A percentile compares a stretch with the other conserved stretches of the same genome.
phyloP scores from a whole-genome alignment of 2,888 invertebrate genomes.

The Agrilus biguttatus region DNA sequence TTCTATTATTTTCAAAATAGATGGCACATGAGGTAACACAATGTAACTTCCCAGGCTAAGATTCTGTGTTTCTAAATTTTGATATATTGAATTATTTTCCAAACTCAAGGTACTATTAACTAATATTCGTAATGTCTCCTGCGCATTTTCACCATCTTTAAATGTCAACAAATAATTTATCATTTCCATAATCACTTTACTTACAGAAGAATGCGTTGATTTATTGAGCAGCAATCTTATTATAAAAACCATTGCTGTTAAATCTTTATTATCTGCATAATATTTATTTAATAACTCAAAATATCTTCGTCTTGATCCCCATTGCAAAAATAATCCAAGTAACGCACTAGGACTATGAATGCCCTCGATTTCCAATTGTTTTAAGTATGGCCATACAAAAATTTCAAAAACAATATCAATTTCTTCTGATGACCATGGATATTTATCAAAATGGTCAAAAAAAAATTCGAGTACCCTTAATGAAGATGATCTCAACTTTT shows the following conservation, averaged over 20 bases:
- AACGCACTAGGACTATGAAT: conserved; percentile 72
- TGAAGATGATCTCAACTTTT: conserved; percentile 47
- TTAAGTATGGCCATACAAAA: conserved; percentile 67
- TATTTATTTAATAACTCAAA: conserved; percentile 54
- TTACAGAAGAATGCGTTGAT: conserved; percentile 51
- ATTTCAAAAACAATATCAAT: conserved; percentile 61
- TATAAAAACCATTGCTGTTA: conserved; percentile 50
- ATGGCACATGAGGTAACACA: conserved; percentile 56
- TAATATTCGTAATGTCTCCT: conserved; percentile 25
- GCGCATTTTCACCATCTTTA: conserved; percentile 42
- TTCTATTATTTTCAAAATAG: conserved; percentile 56
- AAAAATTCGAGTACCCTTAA: conserved; percentile 53
- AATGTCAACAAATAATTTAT: conserved; percentile 58
- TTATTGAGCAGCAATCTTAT: conserved; percentile 56
- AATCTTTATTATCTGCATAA: conserved; percentile 28
- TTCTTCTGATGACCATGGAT: conserved; percentile 55
- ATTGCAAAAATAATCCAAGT: conserved; percentile 61
- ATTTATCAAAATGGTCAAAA: conserved; percentile 66
- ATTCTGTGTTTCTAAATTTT: conserved; percentile 25
- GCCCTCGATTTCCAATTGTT: conserved; percentile 63
- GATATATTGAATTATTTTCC: conserved; percentile 17
- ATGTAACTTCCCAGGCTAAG: conserved; percentile 61
- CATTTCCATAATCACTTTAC: conserved; percentile 55
- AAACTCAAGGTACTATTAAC: conserved; percentile 30
- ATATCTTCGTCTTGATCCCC: conserved; percentile 70